Base-by-base conservation (phyloP, 2,797 vertebrate species). In the Hyperoplus immaculatus region DNA sequence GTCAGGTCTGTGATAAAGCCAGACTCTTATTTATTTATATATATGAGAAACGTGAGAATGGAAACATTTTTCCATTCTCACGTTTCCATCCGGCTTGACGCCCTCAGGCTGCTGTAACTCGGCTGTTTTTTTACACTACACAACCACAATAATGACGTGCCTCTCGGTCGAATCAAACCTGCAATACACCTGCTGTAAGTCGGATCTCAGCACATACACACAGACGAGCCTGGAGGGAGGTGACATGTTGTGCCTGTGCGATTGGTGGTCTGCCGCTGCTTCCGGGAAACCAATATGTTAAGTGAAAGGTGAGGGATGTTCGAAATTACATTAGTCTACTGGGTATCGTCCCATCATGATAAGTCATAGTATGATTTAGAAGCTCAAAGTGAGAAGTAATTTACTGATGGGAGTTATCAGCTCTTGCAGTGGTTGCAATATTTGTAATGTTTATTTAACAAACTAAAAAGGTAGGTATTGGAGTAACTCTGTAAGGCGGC, bases 31-130 rank as follows among this genome's bases (percentile, higher is more conserved):
- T 66, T 67, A 43, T 77, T 42, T 59, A 61, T 51, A n/a, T 75
- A 68, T 69, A 21, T 21, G 21, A 21, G 21, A 21, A 21, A 21
- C 21, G 21, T 21, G 21, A 75, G 69, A 82, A 80, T 39, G 63
- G 14, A 63, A 71, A 87, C n/a, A 84, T 72, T 83, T 86, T 76
- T 71, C 84, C 60, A 63, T 84, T 84, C 87, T 65, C 70, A 80
- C 74, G 58, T 69, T 69, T 78, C 82, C 73, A 74, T 80, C 69
- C 75, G 80, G 55, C 69, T 54, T 11, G 61, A 69, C 43, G 7
- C 72, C 90, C 83, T 83, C 58, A 11, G 87, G 90, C 89, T 85
- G 80, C 51, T 88, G 87, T 86, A 87, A 73, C 86, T 87, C 82
- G 62, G 80, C 83, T 50, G 74, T 71, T 79, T 65, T 68, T 58